phyloP scores from a whole-genome alignment of 2,888 invertebrate genomes.

The Seladonia tumulorum region DNA sequence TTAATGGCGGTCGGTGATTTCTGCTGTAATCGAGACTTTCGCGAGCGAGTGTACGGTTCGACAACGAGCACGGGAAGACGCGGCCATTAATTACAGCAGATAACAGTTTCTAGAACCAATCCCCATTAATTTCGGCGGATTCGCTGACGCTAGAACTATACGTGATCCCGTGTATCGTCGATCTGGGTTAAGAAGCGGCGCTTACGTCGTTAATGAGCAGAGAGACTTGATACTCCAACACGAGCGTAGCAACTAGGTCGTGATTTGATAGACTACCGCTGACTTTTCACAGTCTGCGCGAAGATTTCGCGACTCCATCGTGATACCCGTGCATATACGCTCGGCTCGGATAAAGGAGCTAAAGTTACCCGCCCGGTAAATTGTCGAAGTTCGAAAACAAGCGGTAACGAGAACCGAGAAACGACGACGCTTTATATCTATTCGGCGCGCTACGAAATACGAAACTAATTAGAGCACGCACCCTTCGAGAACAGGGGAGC shows the following conservation, averaged over 20 bases:
- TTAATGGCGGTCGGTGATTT: background rate
- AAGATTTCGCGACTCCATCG: conserved; percentile 34
- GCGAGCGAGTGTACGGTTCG: background rate
- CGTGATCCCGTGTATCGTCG: conserved; percentile 4
- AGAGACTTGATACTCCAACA: conserved; percentile 12
- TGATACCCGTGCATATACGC: conserved; percentile 21
- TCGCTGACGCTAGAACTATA: background rate
- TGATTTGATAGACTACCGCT: conserved; percentile 37
- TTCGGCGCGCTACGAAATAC: conserved; percentile 46
- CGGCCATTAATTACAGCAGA: background rate
- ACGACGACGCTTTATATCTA: conserved; percentile 53
- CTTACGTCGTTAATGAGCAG: conserved; percentile 37
- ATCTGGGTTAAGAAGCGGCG: conserved; percentile 37
- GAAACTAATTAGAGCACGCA: conserved; percentile 57
- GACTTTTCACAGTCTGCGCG: conserved; percentile 13
- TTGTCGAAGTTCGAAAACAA: conserved; percentile 56
- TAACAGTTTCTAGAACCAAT: conserved; percentile 16
- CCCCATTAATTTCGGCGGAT: conserved; percentile 31
- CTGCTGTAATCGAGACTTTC: background rate
- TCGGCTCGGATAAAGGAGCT: conserved; percentile 14
- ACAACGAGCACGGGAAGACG: background rate
- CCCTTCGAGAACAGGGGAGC: conserved; percentile 4
- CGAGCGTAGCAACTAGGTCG: background rate
- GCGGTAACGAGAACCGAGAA: conserved; percentile 48
- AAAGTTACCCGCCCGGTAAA: conserved; percentile 46